Conservation (phyloP, 2,113 vertebrate species). For the Lanius collurio region DNA sequence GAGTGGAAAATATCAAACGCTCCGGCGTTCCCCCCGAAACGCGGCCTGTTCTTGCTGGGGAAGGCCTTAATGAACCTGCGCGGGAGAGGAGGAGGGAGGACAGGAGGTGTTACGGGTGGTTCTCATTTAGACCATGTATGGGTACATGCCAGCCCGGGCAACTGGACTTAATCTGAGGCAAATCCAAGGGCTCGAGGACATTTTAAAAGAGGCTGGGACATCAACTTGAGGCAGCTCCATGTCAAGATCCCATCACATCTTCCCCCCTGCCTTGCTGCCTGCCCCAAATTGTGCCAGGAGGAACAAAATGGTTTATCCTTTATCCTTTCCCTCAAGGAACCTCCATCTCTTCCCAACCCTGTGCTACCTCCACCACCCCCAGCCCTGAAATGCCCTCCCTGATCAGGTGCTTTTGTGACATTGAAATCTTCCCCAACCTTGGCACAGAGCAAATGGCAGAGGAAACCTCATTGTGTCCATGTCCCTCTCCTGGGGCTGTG, state of each 20-base stretch:
- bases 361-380: not conserved
- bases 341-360: not conserved
- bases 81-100: conserved; percentile 16
- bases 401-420: not conserved
- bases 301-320: conserved; percentile 23
- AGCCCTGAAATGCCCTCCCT: not conserved
- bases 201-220: conserved; percentile 5
- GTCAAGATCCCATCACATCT: conserved; percentile 20
- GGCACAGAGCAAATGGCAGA: not conserved
- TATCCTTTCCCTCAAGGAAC: not conserved
- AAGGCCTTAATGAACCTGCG: conserved; percentile 75
- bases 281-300: not conserved
- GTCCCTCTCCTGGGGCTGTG: not conserved
- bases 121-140: conserved; percentile 68
- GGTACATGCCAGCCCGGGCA: not conserved
- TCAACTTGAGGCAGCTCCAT: conserved; percentile 14
- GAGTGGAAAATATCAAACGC: conserved; percentile 96
- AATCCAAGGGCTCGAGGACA: conserved; percentile 27
- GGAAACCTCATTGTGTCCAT: rapidly evolving
- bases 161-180: conserved; percentile 44
- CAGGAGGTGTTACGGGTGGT: conserved; percentile 56
- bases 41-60: conserved; percentile 62
- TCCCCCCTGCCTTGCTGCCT: not conserved
- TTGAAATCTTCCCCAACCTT: not conserved
- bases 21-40: conserved; percentile 66